These are phyloP conservation scores for Leucopternis melanops DNA, from an alignment of 2,113 vertebrate species.

Conservation along the genomic window DNA sequence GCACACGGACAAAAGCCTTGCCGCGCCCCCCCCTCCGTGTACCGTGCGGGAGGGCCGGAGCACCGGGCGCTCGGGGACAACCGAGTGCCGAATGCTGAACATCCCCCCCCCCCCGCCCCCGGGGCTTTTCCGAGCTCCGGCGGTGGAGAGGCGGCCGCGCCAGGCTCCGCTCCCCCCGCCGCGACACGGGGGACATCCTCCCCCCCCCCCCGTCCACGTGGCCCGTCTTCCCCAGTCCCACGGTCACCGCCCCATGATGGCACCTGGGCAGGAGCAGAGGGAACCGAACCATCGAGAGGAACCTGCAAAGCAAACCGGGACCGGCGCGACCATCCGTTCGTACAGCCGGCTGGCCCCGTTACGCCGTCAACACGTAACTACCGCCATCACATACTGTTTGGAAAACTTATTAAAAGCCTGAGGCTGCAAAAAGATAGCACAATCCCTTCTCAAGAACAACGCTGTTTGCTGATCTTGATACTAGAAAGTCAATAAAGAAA, in stretches of 20 bases:
- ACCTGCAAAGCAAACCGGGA: not conserved
- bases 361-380: rapidly evolving
- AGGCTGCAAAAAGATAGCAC: not conserved
- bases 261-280: not conserved
- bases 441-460: not conserved
- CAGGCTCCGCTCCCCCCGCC: not conserved
- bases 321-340: rapidly evolving
- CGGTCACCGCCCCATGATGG: rapidly evolving
- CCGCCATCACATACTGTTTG: not conserved
- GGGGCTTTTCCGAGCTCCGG: too few relatives aligned
- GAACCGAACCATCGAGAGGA: not conserved
- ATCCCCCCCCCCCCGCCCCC: too few relatives aligned
- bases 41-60: too few relatives aligned
- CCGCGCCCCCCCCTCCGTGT: too few relatives aligned
- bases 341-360: not conserved
- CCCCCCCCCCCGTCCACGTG: not conserved
- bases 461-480: not conserved
- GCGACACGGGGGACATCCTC: not conserved
- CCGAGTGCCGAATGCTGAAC: too few relatives aligned
- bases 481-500: not conserved
- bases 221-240: not conserved
- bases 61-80: too few relatives aligned
- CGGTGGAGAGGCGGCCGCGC: not conserved
- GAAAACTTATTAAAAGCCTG: not conserved
- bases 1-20: too few relatives aligned